phyloP scores from a whole-genome alignment of 1,140 invertebrate genomes.

The Zaprionus africanus region DNA sequence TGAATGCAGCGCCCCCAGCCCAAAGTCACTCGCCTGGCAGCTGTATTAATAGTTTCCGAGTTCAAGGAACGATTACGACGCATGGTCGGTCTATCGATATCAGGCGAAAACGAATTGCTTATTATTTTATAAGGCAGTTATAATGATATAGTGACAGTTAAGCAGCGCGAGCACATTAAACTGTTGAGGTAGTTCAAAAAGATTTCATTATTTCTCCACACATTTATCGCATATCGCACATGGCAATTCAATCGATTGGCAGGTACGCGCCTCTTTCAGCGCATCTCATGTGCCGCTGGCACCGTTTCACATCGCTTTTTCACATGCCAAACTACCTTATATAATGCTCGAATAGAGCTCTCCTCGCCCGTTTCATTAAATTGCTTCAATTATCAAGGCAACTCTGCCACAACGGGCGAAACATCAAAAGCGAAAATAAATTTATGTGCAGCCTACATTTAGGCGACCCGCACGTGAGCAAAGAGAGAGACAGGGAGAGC shows the following conservation, averaged over 20 bases:
- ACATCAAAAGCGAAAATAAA: conserved; percentile 57
- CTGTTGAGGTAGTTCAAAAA: too few relatives aligned
- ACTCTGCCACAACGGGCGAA: conserved; percentile 37
- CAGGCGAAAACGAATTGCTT: background rate
- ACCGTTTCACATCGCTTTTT: conserved; percentile 2
- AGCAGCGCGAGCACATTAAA: background rate
- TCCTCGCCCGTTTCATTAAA: conserved; percentile 44
- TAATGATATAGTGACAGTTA: background rate
- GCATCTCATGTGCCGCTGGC: conserved; percentile 7
- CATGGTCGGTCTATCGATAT: background rate
- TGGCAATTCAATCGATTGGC: background rate
- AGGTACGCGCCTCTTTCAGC: background rate
- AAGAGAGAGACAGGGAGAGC: background rate
- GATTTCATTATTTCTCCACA: too few relatives aligned
- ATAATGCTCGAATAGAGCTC: conserved; percentile 4
- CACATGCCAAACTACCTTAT: conserved; percentile 21
- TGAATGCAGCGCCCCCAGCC: conserved; percentile 31
- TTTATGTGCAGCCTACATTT: conserved; percentile 72
- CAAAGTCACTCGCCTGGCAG: background rate
- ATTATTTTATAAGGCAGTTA: conserved; percentile 3
- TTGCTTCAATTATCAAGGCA: conserved; percentile 64
- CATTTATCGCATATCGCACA: background rate
- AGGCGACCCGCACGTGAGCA: conserved; percentile 38
- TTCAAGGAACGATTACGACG: conserved; percentile 34
- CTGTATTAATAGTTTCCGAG: conserved; percentile 16